phyloP scores from a whole-genome alignment of 30 jellyfish, hydroid and myxozoan species.

The Aurelia sp. region DNA sequence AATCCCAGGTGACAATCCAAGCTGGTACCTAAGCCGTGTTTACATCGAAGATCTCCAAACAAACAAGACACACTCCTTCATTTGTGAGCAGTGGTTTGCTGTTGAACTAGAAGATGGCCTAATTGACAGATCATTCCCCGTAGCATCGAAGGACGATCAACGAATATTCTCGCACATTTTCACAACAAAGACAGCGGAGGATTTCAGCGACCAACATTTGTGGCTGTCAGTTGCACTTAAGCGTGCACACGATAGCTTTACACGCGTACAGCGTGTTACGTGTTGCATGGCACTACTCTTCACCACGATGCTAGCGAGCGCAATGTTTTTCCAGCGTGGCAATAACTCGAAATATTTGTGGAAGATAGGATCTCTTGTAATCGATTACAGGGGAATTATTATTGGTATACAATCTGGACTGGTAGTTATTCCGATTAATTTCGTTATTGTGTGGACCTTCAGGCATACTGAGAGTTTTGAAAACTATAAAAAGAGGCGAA shows the following conservation, averaged over 20 bases:
- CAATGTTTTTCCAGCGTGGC: constrained; percentile 83
- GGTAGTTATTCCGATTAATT: constrained; percentile 72
- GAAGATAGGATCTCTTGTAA: constrained; percentile 72
- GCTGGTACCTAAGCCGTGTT: constrained; percentile 68
- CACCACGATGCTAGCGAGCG: constrained; percentile 84
- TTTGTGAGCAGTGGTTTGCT: constrained; percentile 75
- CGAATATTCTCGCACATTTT: constrained; percentile 40
- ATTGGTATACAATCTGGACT: constrained; percentile 82
- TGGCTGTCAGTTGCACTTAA: constrained; percentile 69
- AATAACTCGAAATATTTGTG: constrained; percentile 58
- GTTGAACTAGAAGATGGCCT: constrained; percentile 62
- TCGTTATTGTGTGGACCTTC: constrained; percentile 63
- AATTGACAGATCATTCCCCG: constrained; percentile 36
- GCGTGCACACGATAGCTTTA: constrained; percentile 79
- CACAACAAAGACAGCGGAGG: constrained; percentile 75
- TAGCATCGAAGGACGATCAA: constrained; percentile 41
- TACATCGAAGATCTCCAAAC: constrained; percentile 58
- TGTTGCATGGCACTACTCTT: constrained; percentile 71
- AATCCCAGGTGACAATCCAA: constrained; percentile 61
- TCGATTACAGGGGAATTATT: constrained; percentile 63
- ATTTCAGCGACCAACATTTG: constrained; percentile 55
- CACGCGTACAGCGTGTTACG: constrained; percentile 86
- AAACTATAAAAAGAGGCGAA: constrained; percentile 16
- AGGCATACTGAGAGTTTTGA: constrained; percentile 53
- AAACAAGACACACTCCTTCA: constrained; percentile 27